Conservation (phyloP, 2,888 invertebrate species). For the Neuroscelio doddi region DNA sequence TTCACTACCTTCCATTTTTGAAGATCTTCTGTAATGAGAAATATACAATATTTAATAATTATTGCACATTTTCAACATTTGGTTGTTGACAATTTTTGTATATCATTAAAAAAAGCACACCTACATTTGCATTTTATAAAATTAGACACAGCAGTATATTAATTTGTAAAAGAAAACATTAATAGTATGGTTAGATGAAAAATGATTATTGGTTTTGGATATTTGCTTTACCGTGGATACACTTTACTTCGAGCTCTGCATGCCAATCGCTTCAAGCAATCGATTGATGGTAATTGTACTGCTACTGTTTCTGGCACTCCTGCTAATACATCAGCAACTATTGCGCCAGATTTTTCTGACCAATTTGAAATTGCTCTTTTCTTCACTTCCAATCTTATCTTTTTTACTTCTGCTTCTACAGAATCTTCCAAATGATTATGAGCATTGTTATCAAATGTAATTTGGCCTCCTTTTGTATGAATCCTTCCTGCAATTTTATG, state of each 20-base stretch:
- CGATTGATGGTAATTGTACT: conserved; percentile 10
- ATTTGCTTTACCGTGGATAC: conserved; percentile 14
- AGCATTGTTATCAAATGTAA: conserved; percentile 23
- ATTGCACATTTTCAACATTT: no score
- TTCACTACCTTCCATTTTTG: neutral
- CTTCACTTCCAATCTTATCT: conserved; percentile 22
- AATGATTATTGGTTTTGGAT: no score
- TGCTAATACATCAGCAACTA: conserved; percentile 13
- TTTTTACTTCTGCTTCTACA: conserved; percentile 18
- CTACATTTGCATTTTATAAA: no score
- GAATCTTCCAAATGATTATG: conserved; percentile 27
- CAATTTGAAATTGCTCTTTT: conserved; percentile 16
- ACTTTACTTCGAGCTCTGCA: conserved; percentile 22
- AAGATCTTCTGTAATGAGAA: neutral
- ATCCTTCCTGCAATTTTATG: conserved; percentile 23
- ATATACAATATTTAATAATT: no score
- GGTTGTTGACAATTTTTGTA: no score
- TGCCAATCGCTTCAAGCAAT: conserved; percentile 11
- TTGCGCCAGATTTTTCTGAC: conserved; percentile 4
- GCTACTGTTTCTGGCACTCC: conserved; percentile 12
- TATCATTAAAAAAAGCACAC: neutral
- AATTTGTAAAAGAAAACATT: no score
- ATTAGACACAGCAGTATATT: no score
- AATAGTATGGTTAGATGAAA: no score
- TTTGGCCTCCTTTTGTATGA: conserved; percentile 16